Conservation (phyloP, 2,797 vertebrate genomes). For the Ctenochaetus hawaiiensis region DNA sequence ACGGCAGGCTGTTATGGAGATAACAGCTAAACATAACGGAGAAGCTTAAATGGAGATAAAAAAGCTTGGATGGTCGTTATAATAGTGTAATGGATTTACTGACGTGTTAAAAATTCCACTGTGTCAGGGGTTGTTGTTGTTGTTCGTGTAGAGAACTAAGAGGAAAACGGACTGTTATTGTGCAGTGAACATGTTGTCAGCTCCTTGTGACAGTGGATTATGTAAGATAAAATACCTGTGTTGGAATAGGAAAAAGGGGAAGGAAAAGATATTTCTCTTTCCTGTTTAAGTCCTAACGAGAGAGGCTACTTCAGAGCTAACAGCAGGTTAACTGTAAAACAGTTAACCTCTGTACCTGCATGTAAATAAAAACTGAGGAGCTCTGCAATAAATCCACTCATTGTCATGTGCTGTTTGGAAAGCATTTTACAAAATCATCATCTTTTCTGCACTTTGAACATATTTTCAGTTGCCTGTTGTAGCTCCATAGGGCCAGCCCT, state of each 20-base stretch:
- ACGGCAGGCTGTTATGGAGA: not conserved
- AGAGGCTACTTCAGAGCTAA: not conserved
- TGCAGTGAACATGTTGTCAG: not conserved
- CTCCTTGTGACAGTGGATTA: not conserved
- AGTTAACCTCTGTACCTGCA: no score
- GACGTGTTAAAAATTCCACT: not conserved
- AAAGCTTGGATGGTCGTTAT: not conserved
- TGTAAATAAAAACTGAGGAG: no score
- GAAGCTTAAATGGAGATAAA: not conserved
- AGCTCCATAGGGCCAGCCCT: no score
- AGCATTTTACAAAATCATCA: not conserved
- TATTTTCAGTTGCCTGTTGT: not conserved
- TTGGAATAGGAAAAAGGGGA: not conserved
- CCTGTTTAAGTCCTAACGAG: not conserved
- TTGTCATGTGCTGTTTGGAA: not conserved
- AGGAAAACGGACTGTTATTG: not conserved
- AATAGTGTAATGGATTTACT: no score
- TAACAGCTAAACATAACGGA: not conserved
- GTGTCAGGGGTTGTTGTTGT: not conserved
- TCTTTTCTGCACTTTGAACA: not conserved
- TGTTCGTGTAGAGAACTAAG: not conserved
- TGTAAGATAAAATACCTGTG: not conserved
- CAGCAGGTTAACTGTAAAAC: no score
- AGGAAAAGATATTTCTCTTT: not conserved
- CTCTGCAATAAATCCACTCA: no score